These are phyloP conservation scores for Apamea epomidion DNA, from an alignment of 2,888 invertebrate species.

Conservation along the genomic window DNA sequence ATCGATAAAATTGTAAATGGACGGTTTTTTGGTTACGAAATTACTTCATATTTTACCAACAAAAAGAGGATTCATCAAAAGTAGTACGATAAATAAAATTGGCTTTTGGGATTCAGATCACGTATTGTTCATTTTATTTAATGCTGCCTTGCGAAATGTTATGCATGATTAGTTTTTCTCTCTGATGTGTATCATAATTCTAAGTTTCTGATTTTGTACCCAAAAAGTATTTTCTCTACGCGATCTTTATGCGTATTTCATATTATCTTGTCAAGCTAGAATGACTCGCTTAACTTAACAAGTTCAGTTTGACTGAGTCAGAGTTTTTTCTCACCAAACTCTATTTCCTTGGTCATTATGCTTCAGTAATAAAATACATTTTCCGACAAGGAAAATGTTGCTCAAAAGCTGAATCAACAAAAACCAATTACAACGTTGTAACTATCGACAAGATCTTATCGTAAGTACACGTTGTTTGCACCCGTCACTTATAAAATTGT, in stretches of 20 bases:
- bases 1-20: conserved; percentile 59
- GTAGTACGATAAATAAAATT: conserved; percentile 42
- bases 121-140: conserved; percentile 44
- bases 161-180: conserved; percentile 37
- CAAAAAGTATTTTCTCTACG: background rate
- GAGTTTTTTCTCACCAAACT: background rate
- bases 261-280: background rate
- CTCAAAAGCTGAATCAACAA: conserved; percentile 24
- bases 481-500: conserved; percentile 86
- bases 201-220: conserved; percentile 12
- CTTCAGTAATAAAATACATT: background rate
- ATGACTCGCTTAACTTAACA: background rate
- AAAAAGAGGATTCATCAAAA: conserved; percentile 46
- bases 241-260: background rate
- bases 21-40: conserved; percentile 41
- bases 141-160: conserved; percentile 20
- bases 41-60: conserved; percentile 40
- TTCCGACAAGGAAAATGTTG: conserved; percentile 11
- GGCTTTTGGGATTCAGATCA: conserved; percentile 30
- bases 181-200: conserved; percentile 22
- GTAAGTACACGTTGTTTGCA: conserved; percentile 63
- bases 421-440: conserved; percentile 32
- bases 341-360: background rate
- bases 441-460: conserved; percentile 65
- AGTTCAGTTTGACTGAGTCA: background rate